Base-by-base conservation (phyloP, 1,140 invertebrate species). In the Anadara kagoshimensis region DNA sequence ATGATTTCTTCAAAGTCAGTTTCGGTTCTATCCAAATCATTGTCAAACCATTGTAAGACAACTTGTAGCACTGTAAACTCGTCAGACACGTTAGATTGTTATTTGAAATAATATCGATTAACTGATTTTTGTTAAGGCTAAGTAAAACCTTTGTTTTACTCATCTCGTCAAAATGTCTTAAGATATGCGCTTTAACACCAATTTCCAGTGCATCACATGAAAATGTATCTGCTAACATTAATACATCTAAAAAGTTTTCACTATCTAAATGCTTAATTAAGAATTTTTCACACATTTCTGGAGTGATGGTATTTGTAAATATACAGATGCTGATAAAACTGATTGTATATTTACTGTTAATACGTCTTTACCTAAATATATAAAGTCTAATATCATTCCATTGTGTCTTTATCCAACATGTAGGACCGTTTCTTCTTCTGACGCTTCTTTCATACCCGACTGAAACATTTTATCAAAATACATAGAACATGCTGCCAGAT, bases 241-340 rank as follows among this genome's bases (percentile, higher is more conserved):
- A 92, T 83, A 97, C 96, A 0, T 95, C 96, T 59, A 98, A 90
- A 89, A 95, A 97, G 86, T 97, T 98, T 77, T 95, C 96, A 0
- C 95, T 94, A 89, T 97, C 94, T 53, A 98, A 90, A 85, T 97
- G 95, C 80, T 95, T 93, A 71, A 93, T 92, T 43, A 98, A 90
- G 86, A 96, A 97, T 80, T 93, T 92, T 82, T 95, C 96, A 86
- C 96, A 97, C 43, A 95, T 73, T 94, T 93, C 41, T 95, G 94
- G 26, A 97, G 94, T 76, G 94, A 92, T 76, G 92, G 91, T 11
- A 98, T 90, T 86, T 97, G 95, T 45, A 98, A 90, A 54, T 97
- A 89, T 86, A 94, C 94, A 16, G 95, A 94, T 22, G 95, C 95
- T 41, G 94, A 93, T 64, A 97, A 85, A 43, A 97, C 88, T 22